Percentiles rank a stretch among this genome's conserved stretches.
Evolutionary conservation across 1,140 invertebrate species (phyloP).

Genomic region (Pectinophora gossypiella): DNA sequence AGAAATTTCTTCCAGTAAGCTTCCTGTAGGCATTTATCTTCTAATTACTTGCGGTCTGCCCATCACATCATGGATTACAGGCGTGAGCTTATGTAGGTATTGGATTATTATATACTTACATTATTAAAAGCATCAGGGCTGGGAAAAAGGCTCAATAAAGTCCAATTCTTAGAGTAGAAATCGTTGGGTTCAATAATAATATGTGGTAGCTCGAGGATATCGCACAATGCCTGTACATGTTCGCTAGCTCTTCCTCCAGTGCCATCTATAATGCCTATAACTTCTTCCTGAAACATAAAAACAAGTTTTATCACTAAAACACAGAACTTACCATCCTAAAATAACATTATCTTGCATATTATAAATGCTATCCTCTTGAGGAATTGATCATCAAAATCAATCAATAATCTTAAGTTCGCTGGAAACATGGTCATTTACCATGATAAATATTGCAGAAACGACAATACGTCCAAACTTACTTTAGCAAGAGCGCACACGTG

Average conservation of each 20-base stretch:
- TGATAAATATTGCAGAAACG: too few species aligned
- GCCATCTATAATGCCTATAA: conserved; percentile 58
- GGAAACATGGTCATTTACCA: too few species aligned
- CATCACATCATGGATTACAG: too few species aligned
- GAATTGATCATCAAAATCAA: too few species aligned
- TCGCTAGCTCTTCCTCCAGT: conserved; percentile 44
- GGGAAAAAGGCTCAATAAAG: conserved; percentile 47
- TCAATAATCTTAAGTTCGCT: too few species aligned
- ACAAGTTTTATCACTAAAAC: neutral
- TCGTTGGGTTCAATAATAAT: conserved; percentile 48
- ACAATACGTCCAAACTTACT: conserved; percentile 29
- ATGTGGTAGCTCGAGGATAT: conserved; percentile 56
- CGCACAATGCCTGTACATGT: conserved; percentile 54
- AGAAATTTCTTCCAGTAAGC: too few species aligned
- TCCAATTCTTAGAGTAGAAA: conserved; percentile 38
- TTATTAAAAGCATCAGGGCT: conserved; percentile 49
- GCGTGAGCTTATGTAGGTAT: too few species aligned
- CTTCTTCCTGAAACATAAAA: conserved; percentile 34
- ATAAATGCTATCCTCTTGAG: too few species aligned
- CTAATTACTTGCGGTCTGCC: too few species aligned
- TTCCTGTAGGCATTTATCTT: too few species aligned
- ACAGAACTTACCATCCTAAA: neutral
- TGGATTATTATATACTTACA: conserved; percentile 25
- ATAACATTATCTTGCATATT: too few species aligned
- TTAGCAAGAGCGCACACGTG: conserved; percentile 49